Base-by-base conservation (phyloP, 2,888 invertebrate genomes). In the Leptinotarsa peninsularis region DNA sequence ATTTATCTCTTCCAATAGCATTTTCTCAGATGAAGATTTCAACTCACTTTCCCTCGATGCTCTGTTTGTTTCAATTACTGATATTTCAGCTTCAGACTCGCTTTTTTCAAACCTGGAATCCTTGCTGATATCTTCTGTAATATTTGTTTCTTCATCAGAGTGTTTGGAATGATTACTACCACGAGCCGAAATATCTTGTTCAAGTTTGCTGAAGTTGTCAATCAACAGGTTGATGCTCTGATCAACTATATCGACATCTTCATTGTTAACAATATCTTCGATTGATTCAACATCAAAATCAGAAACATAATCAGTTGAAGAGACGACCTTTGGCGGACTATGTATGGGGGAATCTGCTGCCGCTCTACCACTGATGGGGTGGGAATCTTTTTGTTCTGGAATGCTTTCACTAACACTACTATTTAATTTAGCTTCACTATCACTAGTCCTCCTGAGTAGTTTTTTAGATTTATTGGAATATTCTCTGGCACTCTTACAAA, bases 401-500 rank as follows among this genome's bases (percentile, higher is more conserved):
- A 78, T 73, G 66, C 66, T 76, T 74, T 73, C 76, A 76, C 73
- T 74, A 33, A 68, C 68, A 71, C 72, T 72, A 71, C 70, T 72
- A 15, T 73, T 52, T 17, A 60, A 68, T 73, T 71, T 71, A 63
- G 66, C 56, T 27, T 78, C 76, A 66, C 54, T 76, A 58, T 77
- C 76, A 69, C 74, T 76, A 13, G 63, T 72, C 73, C 74, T 77
- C 67, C 67, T 76, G 18, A 75, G 66, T 21, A 72, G 49, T 67
- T 72, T 73, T 72, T 72, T 78, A 1, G 75, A 66, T 73, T 78
- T 78, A 4, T 23, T 17, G 3, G 72, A 78, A 76, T 73, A 78
- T 71, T 82, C 81, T 79, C 88, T 89, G 3, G 89, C 89, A 70
- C 88, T 87, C 80, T 88, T 88, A 79, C 89, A 89, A 49, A 90